Base-by-base conservation (phyloP, 2,797 vertebrate genomes). In the Tragelaphus eurycerus region DNA sequence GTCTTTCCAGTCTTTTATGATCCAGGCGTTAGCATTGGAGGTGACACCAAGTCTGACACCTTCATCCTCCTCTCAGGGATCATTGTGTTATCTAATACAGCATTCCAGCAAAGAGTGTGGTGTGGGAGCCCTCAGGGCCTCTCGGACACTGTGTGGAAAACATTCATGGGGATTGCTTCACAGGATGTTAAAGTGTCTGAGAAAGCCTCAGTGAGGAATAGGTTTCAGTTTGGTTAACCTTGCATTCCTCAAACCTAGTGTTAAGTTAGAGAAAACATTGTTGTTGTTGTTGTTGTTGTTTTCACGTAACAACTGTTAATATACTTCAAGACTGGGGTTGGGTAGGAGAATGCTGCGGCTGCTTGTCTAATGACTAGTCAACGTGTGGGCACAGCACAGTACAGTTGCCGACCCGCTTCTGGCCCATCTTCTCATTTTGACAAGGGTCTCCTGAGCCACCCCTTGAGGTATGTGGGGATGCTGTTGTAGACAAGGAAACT, bases 381-480 rank as follows among this genome's bases (percentile, higher is more conserved):
- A 25, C 38, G 21, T 4, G 4, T 15, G 8, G 4, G 4, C 27
- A 14, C 7, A n/a, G 27, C 52, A 34, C 1, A 3, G 16, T 0
- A 31, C 23, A 12, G 29, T 17, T 21, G 29, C 57, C 21, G 50
- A 23, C 52, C 46, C 31, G n/a, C 74, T 62, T 74, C 57, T 16
- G 21, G 76, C 34, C 23, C 78, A 19, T 48, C 7, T 31, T 7
- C 14, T 84, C 38, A 11, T 62, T 19, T 64, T 25, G 38, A 34
- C 25, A 10, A 29, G 17, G 4, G 31, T 78, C 34, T 57, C 12
- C 38, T 4, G 17, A 23, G 48, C 50, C 46, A 34, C 83, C 48
- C 50, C 2, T 4, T 0, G 4, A 74, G 19, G 16, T 29, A 6
- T n/a, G 2, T 29, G 23, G 34, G 19, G 59, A 14, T 29, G 86